Base-by-base conservation (phyloP, 2,797 vertebrate species). In the Schizopygopsis pylzovi region DNA sequence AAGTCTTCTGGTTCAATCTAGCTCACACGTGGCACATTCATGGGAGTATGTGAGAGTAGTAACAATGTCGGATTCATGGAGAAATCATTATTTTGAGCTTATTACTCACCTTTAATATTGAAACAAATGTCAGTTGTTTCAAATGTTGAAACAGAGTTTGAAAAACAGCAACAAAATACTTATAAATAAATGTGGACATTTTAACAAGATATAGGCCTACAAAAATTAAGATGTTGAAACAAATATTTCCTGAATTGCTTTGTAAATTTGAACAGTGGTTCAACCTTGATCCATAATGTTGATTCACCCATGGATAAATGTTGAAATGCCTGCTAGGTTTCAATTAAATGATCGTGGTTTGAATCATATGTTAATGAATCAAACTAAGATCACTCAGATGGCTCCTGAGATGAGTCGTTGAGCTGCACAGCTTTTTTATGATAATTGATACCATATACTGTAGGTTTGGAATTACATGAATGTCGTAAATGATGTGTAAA, bases 121-220 rank as follows among this genome's bases (percentile, higher is more conserved):
- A n/a, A 22, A n/a, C 41, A 72, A 43, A 45, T 81, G 79, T 49
- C 61, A 52, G 78, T 39, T 54, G 73, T 63, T 79, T 16, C 9
- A n/a, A 61, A 41, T 41, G 25, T 13, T 28, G 25, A 28, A 63
- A 63, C 5, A 63, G 13, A 63, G 25, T 33, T 33, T 33, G 5
- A 63, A 65, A 65, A 33, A 67, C 15, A 16, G 15, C 33, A 18
- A 18, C 63, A 37, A 67, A 67, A 67, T 33, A 65, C 28, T 16
- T 65, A 7, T 65, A 8, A 25, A 61, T 56, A 56, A 1, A 45
- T 49, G 5, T 49, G 4, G 13, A 12, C 5, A 25, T 61, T 25
- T 61, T 25, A 61, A 25, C n/a, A n/a, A 65, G 28, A 67, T 33
- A 6, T 33, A 59, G 9, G 56, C 22, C n/a, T 61, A 67, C 28